Conservation (phyloP, 1,140 invertebrate species). For the Eumeta japonica region DNA sequence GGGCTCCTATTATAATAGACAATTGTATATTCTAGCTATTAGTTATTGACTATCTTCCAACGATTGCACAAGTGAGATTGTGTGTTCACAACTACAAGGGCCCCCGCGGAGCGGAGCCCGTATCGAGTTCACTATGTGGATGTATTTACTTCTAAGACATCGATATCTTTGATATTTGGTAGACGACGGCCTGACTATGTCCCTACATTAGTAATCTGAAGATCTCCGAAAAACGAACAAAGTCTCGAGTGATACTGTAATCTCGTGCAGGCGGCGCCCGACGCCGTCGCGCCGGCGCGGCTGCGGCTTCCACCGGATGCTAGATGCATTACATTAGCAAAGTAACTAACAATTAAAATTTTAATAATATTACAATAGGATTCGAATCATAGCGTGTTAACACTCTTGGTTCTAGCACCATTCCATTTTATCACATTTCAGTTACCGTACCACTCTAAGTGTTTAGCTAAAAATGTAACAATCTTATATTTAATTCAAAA, state of each 20-base stretch:
- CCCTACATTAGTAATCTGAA: slow-evolving; percentile 45
- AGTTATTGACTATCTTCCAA: slow-evolving; percentile 55
- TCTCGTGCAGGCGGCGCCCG: slow-evolving; percentile 34
- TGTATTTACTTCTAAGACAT: slow-evolving; percentile 26
- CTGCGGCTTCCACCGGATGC: slow-evolving; percentile 49
- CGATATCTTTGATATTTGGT: too few species aligned
- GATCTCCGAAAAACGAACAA: slow-evolving; percentile 45
- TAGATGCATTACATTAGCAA: slow-evolving; percentile 50
- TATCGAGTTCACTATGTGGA: slow-evolving; percentile 32
- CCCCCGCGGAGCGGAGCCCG: too few species aligned
- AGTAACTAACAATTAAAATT: slow-evolving; percentile 53
- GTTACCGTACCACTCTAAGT: slow-evolving; percentile 61
- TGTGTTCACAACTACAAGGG: slow-evolving; percentile 54
- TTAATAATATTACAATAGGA: slow-evolving; percentile 53
- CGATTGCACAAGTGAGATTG: slow-evolving; percentile 56
- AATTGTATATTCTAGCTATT: slow-evolving; percentile 55
- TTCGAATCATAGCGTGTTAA: slow-evolving; percentile 56
- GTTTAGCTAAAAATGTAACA: slow-evolving; percentile 61
- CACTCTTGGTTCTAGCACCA: slow-evolving; percentile 59
- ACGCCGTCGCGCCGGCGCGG: slow-evolving; percentile 36
- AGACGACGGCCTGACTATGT: slow-evolving; percentile 36
- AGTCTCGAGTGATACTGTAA: slow-evolving; percentile 57
- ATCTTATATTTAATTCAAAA: slow-evolving; percentile 58
- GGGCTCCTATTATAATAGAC: slow-evolving; percentile 55
- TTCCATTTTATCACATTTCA: slow-evolving; percentile 61